Base-by-base conservation (phyloP, 2,113 vertebrate genomes). In the Eretmochelys imbricata region DNA sequence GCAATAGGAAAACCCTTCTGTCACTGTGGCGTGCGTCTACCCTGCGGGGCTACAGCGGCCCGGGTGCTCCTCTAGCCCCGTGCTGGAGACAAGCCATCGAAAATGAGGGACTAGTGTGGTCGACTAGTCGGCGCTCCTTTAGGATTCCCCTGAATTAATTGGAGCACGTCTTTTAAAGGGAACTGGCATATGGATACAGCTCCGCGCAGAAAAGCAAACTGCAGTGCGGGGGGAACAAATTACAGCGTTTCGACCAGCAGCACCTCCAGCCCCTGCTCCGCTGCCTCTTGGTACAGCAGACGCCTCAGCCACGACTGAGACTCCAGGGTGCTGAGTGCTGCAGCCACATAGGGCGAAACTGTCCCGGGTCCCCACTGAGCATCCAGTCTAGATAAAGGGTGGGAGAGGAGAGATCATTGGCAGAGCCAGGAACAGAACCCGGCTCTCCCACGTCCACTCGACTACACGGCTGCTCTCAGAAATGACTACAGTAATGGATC, bases 211-310 rank as follows among this genome's bases (percentile, higher is more conserved):
- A 38, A n/a, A 38, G 65, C 35, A 1, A 10, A 38, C 35, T 10
- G 9, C 35, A 3, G 8, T 6, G 8, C 8, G 10, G 3, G 9
- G 35, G 65, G 2, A n/a, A 16, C 62, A 65, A n/a, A 4, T 8
- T 1, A 35, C 35, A n/a, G 35, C 8, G 3, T n/a, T n/a, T 20
- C 8, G 5, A 17, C 8, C 8, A 1, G 19, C 8, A 17, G 65
- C 65, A 69, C 14, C 35, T 8, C 16, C 65, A 5, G 65, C 19
- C 17, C n/a, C n/a, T 38, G 65, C n/a, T 9, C 35, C 5, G 65
- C 8, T 72, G 65, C n/a, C 65, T 38, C 65, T 69, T 19, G 8
- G 14, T 17, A 17, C 31, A 35, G 62, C 3, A n/a, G 62, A 35
- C 2, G 62, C 62, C 31, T 17, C 62, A n/a, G 31, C 16, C 31